Evolutionary conservation across 2,888 invertebrate genomes (phyloP).

Genomic region (Eumerus sabulonum): DNA sequence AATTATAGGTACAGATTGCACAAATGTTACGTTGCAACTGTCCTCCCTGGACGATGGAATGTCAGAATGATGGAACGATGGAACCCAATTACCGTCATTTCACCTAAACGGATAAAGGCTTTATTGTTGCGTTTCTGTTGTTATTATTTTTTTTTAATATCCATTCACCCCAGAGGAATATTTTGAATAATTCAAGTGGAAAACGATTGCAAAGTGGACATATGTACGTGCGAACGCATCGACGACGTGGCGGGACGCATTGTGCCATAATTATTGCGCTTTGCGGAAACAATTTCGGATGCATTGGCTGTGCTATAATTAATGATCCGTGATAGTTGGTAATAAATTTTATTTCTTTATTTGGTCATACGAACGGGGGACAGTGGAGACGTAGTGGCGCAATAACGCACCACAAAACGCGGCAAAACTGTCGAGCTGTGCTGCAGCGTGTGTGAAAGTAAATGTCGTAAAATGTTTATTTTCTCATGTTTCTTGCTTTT

Average conservation of each 20-base stretch:
- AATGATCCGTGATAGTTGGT: slow-evolving; percentile 66
- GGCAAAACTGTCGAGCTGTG: no score
- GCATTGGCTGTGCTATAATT: slow-evolving; percentile 62
- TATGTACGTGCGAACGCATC: slow-evolving; percentile 10
- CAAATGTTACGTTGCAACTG: not conserved
- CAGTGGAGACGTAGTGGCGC: slow-evolving; percentile 3
- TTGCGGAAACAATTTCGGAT: slow-evolving; percentile 61
- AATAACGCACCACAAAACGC: no score
- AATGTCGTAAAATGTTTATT: slow-evolving; percentile 41
- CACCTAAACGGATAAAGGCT: slow-evolving; percentile 10
- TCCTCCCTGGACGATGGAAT: no score
- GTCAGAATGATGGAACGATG: not conserved
- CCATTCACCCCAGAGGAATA: slow-evolving; percentile 34
- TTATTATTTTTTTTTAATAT: slow-evolving; percentile 21
- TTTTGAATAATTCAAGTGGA: slow-evolving; percentile 47
- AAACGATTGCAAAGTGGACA: slow-evolving; percentile 37
- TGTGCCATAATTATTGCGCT: slow-evolving; percentile 48
- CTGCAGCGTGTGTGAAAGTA: slow-evolving; percentile 32
- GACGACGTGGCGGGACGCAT: slow-evolving; percentile 19
- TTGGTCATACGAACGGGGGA: slow-evolving; percentile 50
- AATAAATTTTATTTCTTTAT: slow-evolving; percentile 65
- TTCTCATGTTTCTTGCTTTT: no score
- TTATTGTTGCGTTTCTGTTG: slow-evolving; percentile 17
- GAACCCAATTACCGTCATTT: not conserved
- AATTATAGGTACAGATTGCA: slow-evolving; percentile 29